Conservation (phyloP, 2,888 invertebrate species). For the Sesamia inferens region DNA sequence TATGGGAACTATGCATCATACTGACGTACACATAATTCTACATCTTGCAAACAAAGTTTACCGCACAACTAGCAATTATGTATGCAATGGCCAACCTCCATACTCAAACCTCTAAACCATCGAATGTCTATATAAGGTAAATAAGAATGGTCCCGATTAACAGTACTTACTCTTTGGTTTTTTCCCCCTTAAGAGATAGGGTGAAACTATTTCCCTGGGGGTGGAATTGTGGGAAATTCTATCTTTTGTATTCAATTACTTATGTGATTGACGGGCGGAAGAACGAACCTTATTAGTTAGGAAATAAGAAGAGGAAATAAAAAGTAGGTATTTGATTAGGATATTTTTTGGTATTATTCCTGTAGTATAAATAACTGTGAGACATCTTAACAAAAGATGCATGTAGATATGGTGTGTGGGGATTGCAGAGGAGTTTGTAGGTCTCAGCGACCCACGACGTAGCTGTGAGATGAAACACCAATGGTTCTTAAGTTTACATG, state of each 20-base stretch:
- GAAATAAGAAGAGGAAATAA: slow-evolving; percentile 32
- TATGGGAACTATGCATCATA: too few species aligned
- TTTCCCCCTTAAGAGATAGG: slow-evolving; percentile 17
- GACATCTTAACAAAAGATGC: not conserved
- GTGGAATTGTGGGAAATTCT: slow-evolving; percentile 45
- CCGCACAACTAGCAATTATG: too few species aligned
- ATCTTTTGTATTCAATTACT: slow-evolving; percentile 53
- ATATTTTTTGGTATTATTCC: not conserved
- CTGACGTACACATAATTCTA: too few species aligned
- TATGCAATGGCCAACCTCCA: too few species aligned
- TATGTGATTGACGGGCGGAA: slow-evolving; percentile 42
- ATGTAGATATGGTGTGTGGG: too few species aligned
- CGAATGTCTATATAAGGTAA: not conserved
- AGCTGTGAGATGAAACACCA: too few species aligned
- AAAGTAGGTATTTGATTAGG: slow-evolving; percentile 9
- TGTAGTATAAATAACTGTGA: not conserved
- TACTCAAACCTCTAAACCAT: too few species aligned
- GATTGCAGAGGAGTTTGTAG: too few species aligned
- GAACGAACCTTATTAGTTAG: slow-evolving; percentile 27
- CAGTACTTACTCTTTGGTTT: slow-evolving; percentile 2
- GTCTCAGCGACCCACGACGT: too few species aligned
- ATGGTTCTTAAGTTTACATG: too few species aligned
- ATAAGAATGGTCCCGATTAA: slow-evolving; percentile 30
- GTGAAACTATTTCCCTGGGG: slow-evolving; percentile 48
- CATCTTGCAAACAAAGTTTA: too few species aligned